Evolutionary conservation across 2,888 invertebrate genomes (phyloP), one percentile per base, ranked within the genome.

Genomic region (Blomia tropicalis): DNA sequence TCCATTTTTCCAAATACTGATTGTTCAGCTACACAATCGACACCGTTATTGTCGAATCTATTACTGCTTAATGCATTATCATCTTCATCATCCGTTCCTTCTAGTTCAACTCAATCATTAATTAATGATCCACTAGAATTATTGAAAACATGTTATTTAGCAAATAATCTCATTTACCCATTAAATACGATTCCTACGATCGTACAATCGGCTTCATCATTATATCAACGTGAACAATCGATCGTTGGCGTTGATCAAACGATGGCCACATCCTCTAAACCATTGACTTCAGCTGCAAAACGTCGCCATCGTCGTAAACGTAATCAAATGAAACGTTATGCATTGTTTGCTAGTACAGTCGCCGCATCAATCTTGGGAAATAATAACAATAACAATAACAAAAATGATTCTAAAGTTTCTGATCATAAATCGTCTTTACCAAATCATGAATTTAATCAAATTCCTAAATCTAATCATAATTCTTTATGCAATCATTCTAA

Each of bases 321-420:
- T 36, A 56, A 56, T 31, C 56, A 56, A 22, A 31, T 56, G 56
- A 56, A 31, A 56, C 25, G 56, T 19, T 56, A 19, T 56, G 56
- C 25, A 47, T 14, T 25, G 7, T n/a, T 47, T 47, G 36, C 36
- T 17, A 47, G 5, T 23, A 47, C 17, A 22, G 3, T 19, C 22
- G 29, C 25, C 56, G 56, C 29, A 19, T 56, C 56, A n/a, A 56
- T 56, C n/a, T 56, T 56, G 29, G 29, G 36, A 2, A 11, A n/a
- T 3, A 41, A 14, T 41, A 14, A n/a, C 14, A 14, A n/a, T n/a
- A n/a, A n/a, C n/a, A n/a, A n/a, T n/a, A n/a, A n/a, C n/a, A 36
- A 36, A 36, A 36, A 7, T 7, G 36, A 36, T 47, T 14, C 51
- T 11, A 47, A 22, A 25, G 14, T 47, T n/a, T 47, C 51, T 54